Evolutionary conservation across 2,888 invertebrate species (phyloP), one percentile per base, ranked within the genome.

Genomic region (Parascotia fuliginaria): DNA sequence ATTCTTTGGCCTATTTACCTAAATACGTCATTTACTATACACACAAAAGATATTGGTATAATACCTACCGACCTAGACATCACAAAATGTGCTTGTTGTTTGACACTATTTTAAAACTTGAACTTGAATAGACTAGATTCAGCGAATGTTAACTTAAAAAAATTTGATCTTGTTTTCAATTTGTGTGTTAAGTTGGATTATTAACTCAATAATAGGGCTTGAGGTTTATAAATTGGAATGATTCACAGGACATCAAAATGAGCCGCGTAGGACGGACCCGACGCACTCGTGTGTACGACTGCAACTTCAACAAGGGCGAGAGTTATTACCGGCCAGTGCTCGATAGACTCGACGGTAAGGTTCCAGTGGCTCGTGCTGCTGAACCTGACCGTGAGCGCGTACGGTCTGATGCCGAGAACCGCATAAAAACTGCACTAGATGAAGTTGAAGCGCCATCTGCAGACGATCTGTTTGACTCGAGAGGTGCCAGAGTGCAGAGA

Each of bases 291-390:
- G 95, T 97, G 74, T 97, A 97, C 82, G 96, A 97, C 77, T 96
- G 96, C 83, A 97, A 97, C 85, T 97, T 96, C 89, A 95, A 96
- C 87, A 95, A 96, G 79, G 96, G 96, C 46, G 96, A 97, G 86
- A 96, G 95, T 73, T 96, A 96, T 82, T 97, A 97, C 92, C 95
- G 95, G 67, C 94, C 96, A 9, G 95, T 96, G 61, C 87, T 96
- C 37, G 96, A 96, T 79, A 93, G 95, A 50, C 85, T 96, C 63
- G 96, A 96, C 79, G 94, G 95, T 62, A 96, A 96, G 85, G 56
- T 67, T 0, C 73, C 87, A 1, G 63, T 71, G 4, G 70, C 77
- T 0, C 75, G 80, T 14, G 73, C 75, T 4, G 71, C 78, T 11
- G 89, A 89, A 55, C 81, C 87, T 0, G 89, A 89, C 14, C 84